Percentiles rank a stretch among this genome's conserved stretches.
Conservation (phyloP, 2,888 invertebrate species). For the Lasioglossum pauxillum region DNA sequence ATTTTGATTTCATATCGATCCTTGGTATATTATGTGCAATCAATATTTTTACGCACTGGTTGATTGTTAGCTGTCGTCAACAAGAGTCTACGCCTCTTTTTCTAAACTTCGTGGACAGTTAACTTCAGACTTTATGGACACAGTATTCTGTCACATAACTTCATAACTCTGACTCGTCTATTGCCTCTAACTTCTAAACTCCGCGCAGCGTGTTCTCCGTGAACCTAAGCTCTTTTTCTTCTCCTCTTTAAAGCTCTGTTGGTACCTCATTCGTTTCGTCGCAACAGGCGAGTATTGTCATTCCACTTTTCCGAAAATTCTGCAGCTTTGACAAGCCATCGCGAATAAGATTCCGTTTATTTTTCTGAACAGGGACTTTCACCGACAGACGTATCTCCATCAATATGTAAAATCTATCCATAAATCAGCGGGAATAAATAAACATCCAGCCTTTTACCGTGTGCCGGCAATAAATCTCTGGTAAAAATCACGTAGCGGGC, state of each 20-base stretch:
- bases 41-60: not conserved
- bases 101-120: not conserved
- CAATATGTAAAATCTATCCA: not conserved
- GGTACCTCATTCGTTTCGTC: not conserved
- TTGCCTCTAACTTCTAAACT: not conserved
- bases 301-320: not conserved
- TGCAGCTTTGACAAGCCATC: not conserved
- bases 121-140: not conserved
- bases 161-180: not conserved
- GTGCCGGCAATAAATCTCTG: not conserved
- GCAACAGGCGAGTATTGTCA: not conserved
- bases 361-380: not conserved
- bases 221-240: not conserved
- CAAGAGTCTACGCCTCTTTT: not conserved
- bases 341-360: not conserved
- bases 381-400: not conserved
- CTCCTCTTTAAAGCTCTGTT: not conserved
- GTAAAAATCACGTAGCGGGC: not conserved
- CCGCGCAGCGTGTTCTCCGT: not conserved
- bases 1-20: too few relatives aligned
- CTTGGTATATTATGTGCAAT: not conserved
- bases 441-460: not conserved
- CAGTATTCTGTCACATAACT: not conserved
- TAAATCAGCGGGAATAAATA: not conserved
- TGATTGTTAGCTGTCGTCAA: not conserved